phyloP scores from a whole-genome alignment of 2,113 vertebrate species.

The Australoheros scitulus region DNA sequence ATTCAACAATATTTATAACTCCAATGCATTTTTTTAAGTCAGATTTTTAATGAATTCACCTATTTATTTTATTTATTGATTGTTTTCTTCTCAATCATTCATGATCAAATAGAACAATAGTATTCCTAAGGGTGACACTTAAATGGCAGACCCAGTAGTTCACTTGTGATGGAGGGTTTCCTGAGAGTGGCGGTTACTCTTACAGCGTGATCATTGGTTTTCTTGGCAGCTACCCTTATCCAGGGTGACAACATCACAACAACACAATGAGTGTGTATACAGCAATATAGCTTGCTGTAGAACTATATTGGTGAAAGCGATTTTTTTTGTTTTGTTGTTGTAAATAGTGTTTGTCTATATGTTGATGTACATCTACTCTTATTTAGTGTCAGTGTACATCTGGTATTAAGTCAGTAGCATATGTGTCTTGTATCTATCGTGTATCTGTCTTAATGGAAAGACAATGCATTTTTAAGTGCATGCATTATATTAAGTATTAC shows the following conservation, averaged over 20 bases:
- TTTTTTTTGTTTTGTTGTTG: conserved; percentile 50
- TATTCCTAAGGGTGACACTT: conserved; percentile 17
- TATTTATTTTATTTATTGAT: no score
- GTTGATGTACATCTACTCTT: conserved; percentile 39
- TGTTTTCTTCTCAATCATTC: background rate
- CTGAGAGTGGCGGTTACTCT: conserved; percentile 43
- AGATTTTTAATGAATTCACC: background rate
- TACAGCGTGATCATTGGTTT: conserved; percentile 64
- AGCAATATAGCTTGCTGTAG: conserved; percentile 38
- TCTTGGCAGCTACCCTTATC: conserved; percentile 68
- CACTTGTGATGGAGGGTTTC: conserved; percentile 27
- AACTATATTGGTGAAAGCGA: conserved; percentile 56
- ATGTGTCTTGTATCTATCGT: conserved; percentile 17
- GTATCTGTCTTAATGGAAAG: conserved; percentile 1
- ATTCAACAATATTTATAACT: background rate
- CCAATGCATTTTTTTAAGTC: background rate
- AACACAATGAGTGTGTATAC: conserved; percentile 57
- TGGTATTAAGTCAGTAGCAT: conserved; percentile 30
- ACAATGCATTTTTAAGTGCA: conserved; percentile 20
- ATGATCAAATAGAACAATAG: conserved; percentile 5
- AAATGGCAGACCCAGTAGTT: conserved; percentile 25
- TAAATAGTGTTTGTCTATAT: conserved; percentile 45
- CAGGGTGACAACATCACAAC: conserved; percentile 63
- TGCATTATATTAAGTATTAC: conserved; percentile 34
- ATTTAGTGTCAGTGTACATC: conserved; percentile 42